Evolutionary conservation across 2,888 invertebrate species (phyloP), one percentile per base, ranked within the genome.

Genomic region (Stegophylla sp.): DNA sequence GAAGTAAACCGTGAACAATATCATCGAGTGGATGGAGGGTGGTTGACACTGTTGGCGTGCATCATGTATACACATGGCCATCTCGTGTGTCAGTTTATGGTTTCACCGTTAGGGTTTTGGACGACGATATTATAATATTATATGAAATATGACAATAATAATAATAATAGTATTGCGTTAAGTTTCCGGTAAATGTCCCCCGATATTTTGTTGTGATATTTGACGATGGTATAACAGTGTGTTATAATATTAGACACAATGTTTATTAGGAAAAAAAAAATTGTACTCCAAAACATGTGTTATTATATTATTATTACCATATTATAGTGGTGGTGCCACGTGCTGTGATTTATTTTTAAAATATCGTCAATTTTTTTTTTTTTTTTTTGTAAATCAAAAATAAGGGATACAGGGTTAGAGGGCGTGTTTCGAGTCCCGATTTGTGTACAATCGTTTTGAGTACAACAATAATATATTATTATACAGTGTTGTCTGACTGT

Each of bases 31-130:
- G 3, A 20, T 1, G 43, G 20, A 3, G 66, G 56, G 41, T 5
- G 26, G 59, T 59, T 59, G 59, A 45, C 26, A 59, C 26, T 71
- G 13, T 7, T 56, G 12, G 26, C 43, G 41, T 53, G 59, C 61
- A 74, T 63, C 61, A 43, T n/a, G n/a, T n/a, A n/a, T 48, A 48
- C 72, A 59, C 66, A 45, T 61, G 73, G 61, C n/a, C 28, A 61
- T 28, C n/a, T 61, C 73, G 13, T 45, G 73, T 12, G 26, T 34
- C n/a, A n/a, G n/a, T n/a, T n/a, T n/a, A n/a, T n/a, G n/a, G n/a
- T n/a, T 59, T 13, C 41, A 7, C 20, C 23, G 41, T 10, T 20
- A 26, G 23, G 1, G n/a, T 7, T 17, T 15, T 2, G 17, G 17
- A 56, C 51, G 9, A 20, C 51, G 13, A 13, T 48, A 69, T n/a